Evolutionary conservation across 2,113 vertebrate species (phyloP).

Genomic region (Silurus asotus): DNA sequence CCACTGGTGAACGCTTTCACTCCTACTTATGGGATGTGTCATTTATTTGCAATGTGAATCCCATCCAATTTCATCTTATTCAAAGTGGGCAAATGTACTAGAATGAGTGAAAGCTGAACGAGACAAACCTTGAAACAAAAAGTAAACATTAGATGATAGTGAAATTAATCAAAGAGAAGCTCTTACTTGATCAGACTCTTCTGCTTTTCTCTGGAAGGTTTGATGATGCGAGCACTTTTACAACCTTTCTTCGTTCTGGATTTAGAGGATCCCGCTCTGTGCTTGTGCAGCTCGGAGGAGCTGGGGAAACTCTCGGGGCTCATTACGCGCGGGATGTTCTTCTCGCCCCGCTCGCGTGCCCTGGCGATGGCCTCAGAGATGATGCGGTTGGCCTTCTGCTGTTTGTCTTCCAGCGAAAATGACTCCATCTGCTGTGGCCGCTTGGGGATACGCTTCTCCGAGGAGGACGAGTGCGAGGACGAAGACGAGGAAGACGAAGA

Average conservation of each 20-base stretch:
- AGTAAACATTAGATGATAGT: neutral
- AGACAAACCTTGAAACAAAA: neutral
- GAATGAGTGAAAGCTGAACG: neutral
- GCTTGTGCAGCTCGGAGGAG: slow-evolving; percentile 76
- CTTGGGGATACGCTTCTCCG: slow-evolving; percentile 80
- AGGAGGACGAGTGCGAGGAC: slow-evolving; percentile 73
- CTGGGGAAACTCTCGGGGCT: slow-evolving; percentile 96
- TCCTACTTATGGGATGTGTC: neutral
- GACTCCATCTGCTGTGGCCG: slow-evolving; percentile 76
- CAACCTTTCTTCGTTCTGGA: slow-evolving; percentile 80
- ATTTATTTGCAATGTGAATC: neutral
- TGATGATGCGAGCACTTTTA: slow-evolving; percentile 82
- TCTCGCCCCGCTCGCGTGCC: slow-evolving; percentile 92
- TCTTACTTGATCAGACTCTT: slow-evolving; percentile 94
- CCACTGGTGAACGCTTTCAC: neutral
- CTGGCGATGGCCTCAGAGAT: slow-evolving; percentile 97
- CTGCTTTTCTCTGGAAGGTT: slow-evolving; percentile 87
- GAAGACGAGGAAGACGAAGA: slow-evolving; percentile 72
- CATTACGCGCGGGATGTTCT: slow-evolving; percentile 97
- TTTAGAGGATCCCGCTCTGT: slow-evolving; percentile 80
- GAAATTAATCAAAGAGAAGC: neutral
- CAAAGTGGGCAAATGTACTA: no score
- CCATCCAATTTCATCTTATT: neutral
- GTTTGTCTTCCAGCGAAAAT: slow-evolving; percentile 83
- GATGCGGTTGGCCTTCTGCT: slow-evolving; percentile 97